Evolutionary conservation across 2,888 invertebrate species (phyloP), one percentile per base, ranked within the genome.

Genomic region (Brenthis ino): DNA sequence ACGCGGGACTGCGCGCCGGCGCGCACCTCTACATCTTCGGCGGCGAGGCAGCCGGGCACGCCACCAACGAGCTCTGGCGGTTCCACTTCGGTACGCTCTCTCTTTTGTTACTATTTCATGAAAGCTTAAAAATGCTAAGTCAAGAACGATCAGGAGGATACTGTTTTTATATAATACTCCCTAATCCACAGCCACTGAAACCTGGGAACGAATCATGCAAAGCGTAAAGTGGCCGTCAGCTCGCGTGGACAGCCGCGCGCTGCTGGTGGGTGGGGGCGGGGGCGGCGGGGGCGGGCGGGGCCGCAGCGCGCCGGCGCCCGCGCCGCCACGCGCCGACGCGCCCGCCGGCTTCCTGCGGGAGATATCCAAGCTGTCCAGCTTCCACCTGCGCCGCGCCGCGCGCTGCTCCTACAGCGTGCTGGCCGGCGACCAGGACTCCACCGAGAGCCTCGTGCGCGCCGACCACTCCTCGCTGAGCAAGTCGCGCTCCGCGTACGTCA

Each of bases 21-120:
- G 95, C 95, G 2, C 96, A 95, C 68, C 95, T 97, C 95, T 94
- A 97, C 75, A 93, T 97, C 69, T 96, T 97, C 86, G 97, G 97
- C 5, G 97, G 97, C 0, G 97, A 97, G 85, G 91, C 95, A 74
- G 94, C 93, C 72, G 96, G 96, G 0, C 94, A 95, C 77, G 91
- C 95, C 20, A 94, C 94, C 70, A 96, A 96, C 83, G 97, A 97
- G 80, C 93, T 97, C 58, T 97, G 97, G 97, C 94, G 96, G 84
- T 97, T 96, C 87, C 96, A 96, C 87, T 97, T 97, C 83, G 95
- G 96, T 96, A 73, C 28, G 4, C 13, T 67, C 50, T 43, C 37
- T 43, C 37, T 11, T 43, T 43, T 43, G 11, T 43, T 43, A 8
- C 37, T 8, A 28, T 28, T 28, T 4, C 5, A 28, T 28, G 28